phyloP scores from a whole-genome alignment of 2,113 vertebrate genomes.

The Archilochus colubris region DNA sequence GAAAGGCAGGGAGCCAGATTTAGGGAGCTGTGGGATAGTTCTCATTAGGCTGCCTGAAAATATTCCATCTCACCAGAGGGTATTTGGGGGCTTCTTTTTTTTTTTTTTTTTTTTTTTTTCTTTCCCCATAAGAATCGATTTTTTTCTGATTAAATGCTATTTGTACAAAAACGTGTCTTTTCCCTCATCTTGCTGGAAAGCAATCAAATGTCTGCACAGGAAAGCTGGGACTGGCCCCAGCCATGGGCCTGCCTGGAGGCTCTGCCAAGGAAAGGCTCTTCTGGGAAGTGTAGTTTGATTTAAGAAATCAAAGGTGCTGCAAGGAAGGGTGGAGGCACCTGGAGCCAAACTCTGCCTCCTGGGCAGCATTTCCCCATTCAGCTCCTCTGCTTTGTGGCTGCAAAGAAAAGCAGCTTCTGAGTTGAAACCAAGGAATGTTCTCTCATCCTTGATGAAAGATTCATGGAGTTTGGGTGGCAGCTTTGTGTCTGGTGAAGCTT shows the following conservation, averaged over 20 bases:
- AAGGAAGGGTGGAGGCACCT: neutral
- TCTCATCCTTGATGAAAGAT: neutral
- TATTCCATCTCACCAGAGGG: neutral
- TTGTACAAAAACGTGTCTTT: neutral
- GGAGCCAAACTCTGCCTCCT: neutral
- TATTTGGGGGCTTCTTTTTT: no score
- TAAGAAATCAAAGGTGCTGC: neutral
- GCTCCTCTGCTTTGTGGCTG: neutral
- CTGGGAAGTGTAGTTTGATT: neutral
- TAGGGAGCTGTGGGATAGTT: neutral
- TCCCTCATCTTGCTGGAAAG: neutral
- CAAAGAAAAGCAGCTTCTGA: neutral
- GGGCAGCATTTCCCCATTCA: neutral
- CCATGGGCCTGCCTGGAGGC: neutral
- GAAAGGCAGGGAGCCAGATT: constrained; percentile 9
- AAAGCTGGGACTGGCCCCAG: neutral
- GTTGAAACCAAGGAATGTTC: neutral
- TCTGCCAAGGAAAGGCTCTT: neutral
- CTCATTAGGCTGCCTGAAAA: neutral
- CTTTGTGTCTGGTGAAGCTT: neutral
- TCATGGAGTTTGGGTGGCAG: neutral
- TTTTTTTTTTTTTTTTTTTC: no score
- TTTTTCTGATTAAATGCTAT: neutral
- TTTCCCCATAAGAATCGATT: neutral
- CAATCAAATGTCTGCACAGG: neutral